A percentile compares a stretch with the other conserved stretches of the same genome.
Evolutionary conservation across 2,797 vertebrate species (phyloP).

Genomic region (Anas bernieri): DNA sequence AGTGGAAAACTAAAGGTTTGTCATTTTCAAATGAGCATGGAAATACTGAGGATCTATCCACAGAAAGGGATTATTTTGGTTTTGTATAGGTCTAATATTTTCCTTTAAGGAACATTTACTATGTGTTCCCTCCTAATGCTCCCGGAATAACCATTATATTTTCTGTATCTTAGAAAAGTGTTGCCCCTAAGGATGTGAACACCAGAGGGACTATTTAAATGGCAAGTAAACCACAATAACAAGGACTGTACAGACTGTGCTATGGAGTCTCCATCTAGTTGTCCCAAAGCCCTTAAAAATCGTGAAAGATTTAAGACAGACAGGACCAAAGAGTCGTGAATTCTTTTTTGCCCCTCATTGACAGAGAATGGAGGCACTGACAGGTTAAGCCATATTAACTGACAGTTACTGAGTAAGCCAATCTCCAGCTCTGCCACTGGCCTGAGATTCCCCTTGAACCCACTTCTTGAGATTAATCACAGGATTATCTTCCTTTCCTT

Average conservation of each 20-base stretch:
- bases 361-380: neutral
- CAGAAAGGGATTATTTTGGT: neutral
- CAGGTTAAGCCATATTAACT: slow-evolving; percentile 10
- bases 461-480: slow-evolving; percentile 11
- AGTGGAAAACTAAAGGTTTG: neutral
- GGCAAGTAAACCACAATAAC: neutral
- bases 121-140: neutral
- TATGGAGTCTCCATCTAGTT: neutral
- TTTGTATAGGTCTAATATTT: neutral
- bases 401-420: neutral
- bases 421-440: neutral
- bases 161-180: neutral
- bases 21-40: neutral
- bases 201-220: neutral
- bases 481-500: slow-evolving; percentile 29
- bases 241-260: neutral
- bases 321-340: neutral
- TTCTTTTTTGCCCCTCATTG: neutral
- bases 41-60: neutral
- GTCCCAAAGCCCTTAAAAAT: neutral
- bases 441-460: slow-evolving; percentile 21
- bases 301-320: neutral
- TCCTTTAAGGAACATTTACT: neutral
- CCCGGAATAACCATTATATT: neutral
- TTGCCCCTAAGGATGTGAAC: neutral